phyloP scores from a whole-genome alignment of 2,113 vertebrate species.

The Actenoides hombroni region DNA sequence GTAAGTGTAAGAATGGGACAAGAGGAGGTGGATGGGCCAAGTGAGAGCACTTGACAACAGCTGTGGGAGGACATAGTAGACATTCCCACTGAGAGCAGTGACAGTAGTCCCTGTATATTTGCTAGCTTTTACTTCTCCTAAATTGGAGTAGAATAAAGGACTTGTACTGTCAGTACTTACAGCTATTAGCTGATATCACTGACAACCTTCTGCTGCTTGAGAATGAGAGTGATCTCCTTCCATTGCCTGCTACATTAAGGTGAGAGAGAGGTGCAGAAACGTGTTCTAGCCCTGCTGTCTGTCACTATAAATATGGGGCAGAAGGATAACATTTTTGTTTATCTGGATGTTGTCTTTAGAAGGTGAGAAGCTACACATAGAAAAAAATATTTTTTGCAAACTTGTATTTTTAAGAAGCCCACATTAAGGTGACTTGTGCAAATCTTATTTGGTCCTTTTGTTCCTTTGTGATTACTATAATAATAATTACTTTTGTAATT shows the following conservation, averaged over 20 bases:
- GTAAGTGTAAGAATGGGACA: background rate
- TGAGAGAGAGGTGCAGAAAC: background rate
- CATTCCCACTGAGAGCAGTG: background rate
- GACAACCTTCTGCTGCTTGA: background rate
- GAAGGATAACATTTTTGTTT: background rate
- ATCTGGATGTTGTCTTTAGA: background rate
- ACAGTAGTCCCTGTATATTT: background rate
- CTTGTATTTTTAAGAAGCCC: background rate
- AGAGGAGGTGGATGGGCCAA: background rate
- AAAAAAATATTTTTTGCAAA: background rate
- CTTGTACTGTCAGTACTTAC: background rate
- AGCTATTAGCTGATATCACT: background rate
- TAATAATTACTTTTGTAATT: background rate
- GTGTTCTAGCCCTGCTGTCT: background rate
- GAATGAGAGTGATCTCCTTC: background rate
- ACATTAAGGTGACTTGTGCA: background rate
- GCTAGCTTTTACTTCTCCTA: background rate
- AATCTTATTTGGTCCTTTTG: background rate
- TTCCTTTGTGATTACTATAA: background rate
- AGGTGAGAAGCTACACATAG: background rate
- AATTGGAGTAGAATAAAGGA: background rate
- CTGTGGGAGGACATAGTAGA: background rate
- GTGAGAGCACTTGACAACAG: background rate
- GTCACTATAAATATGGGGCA: background rate
- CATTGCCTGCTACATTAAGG: fast-evolving